Conservation (phyloP, 2,888 invertebrate genomes). For the Trichogramma evanescens region DNA sequence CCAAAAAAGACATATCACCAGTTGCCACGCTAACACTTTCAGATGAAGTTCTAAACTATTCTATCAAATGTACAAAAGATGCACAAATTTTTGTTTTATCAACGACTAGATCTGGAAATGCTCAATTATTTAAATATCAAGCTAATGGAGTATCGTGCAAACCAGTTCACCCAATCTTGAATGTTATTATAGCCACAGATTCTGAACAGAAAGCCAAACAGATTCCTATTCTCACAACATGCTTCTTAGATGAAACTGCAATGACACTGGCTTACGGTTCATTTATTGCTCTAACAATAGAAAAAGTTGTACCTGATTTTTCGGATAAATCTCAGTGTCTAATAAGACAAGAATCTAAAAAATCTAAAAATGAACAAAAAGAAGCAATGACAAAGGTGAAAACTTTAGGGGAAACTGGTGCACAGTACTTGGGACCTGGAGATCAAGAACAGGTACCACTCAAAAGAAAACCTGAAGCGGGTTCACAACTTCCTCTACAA, state of each 20-base stretch:
- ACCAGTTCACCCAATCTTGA: constrained; percentile 59
- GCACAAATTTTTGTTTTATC: constrained; percentile 51
- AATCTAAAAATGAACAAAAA: constrained; percentile 37
- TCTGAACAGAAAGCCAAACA: constrained; percentile 49
- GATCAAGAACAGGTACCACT: constrained; percentile 19
- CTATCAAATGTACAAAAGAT: constrained; percentile 50
- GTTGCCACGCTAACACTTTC: constrained; percentile 61
- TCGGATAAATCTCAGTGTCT: constrained; percentile 48
- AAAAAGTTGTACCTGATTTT: constrained; percentile 39
- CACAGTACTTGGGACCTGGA: constrained; percentile 22
- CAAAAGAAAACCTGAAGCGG: constrained; percentile 42
- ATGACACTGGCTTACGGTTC: constrained; percentile 38
- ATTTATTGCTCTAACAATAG: constrained; percentile 33
- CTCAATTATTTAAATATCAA: constrained; percentile 70
- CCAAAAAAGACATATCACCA: constrained; percentile 48
- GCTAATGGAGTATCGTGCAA: constrained; percentile 65
- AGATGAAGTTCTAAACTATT: constrained; percentile 57
- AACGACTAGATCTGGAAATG: constrained; percentile 68
- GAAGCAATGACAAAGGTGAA: constrained; percentile 45
- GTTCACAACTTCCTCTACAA: constrained; percentile 71
- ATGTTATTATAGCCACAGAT: constrained; percentile 57
- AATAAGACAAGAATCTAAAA: constrained; percentile 46
- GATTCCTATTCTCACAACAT: constrained; percentile 52
- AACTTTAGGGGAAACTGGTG: constrained; percentile 43
- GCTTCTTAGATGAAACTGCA: constrained; percentile 36